A percentile compares a stretch with the other conserved stretches of the same genome.
These are phyloP conservation scores for Solea senegalensis DNA, from an alignment of 2,113 vertebrate species.

Conservation along the genomic window DNA sequence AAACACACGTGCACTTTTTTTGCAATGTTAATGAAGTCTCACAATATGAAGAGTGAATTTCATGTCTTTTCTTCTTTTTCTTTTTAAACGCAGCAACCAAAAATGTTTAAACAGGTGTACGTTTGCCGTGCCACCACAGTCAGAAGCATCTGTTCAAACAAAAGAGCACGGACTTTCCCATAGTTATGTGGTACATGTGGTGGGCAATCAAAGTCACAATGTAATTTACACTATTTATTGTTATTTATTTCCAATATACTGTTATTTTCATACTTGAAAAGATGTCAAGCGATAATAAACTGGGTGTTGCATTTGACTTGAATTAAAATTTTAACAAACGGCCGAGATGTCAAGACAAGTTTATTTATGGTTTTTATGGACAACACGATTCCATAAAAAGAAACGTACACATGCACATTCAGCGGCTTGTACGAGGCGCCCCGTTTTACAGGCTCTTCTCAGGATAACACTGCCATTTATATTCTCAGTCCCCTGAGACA, in stretches of 20 bases:
- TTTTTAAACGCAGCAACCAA: background rate
- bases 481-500: slow-evolving; percentile 38
- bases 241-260: slow-evolving; percentile 70
- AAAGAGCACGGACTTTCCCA: slow-evolving; percentile 8
- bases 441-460: slow-evolving; percentile 14
- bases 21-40: slow-evolving; percentile 10
- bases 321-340: slow-evolving; percentile 41
- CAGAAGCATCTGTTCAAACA: slow-evolving; percentile 2
- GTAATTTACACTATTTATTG: slow-evolving; percentile 63
- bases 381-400: background rate
- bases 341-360: background rate
- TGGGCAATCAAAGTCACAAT: slow-evolving; percentile 37
- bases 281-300: slow-evolving; percentile 58
- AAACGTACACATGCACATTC: background rate
- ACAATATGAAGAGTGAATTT: background rate
- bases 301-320: slow-evolving; percentile 52
- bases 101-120: background rate
- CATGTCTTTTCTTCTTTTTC: background rate
- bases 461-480: slow-evolving; percentile 43
- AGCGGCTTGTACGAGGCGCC: background rate
- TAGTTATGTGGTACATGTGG: slow-evolving; percentile 10
- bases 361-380: slow-evolving; percentile 41
- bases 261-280: slow-evolving; percentile 70
- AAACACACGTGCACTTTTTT: slow-evolving; percentile 1
- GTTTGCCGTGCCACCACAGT: background rate